Conservation (phyloP, 2,888 invertebrate species). For the Erannis defoliaria region DNA sequence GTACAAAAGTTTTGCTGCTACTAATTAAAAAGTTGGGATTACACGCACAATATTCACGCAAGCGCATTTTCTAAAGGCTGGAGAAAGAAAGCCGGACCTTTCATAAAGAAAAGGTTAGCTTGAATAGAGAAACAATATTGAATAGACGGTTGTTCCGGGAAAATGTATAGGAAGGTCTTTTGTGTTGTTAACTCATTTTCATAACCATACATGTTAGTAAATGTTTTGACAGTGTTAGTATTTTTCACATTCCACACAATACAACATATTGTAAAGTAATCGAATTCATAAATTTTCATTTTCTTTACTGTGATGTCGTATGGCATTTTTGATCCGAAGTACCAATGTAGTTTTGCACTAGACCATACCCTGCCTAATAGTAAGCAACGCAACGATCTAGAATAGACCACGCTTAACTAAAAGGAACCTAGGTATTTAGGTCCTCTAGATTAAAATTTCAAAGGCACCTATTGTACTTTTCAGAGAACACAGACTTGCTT, state of each 20-base stretch:
- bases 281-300: neutral
- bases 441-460: too few species aligned
- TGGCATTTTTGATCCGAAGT: too few species aligned
- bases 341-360: too few species aligned
- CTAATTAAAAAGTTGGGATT: neutral
- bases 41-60: neutral
- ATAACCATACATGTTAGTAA: conserved; percentile 1
- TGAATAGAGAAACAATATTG: conserved; percentile 7
- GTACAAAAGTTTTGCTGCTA: too few species aligned
- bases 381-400: too few species aligned
- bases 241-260: neutral
- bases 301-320: neutral
- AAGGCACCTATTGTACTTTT: too few species aligned
- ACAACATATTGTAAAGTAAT: neutral
- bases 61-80: conserved; percentile 2
- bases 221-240: neutral
- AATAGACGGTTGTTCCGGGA: conserved; percentile 5
- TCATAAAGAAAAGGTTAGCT: conserved; percentile 3
- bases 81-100: conserved; percentile 18
- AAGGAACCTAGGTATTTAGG: too few species aligned
- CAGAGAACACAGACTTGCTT: too few species aligned
- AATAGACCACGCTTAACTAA: too few species aligned
- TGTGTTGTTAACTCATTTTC: conserved; percentile 7
- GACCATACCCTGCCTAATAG: too few species aligned
- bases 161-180: conserved; percentile 13